Base-by-base conservation (phyloP, 2,113 vertebrate genomes). In the Dasyornis broadbenti region DNA sequence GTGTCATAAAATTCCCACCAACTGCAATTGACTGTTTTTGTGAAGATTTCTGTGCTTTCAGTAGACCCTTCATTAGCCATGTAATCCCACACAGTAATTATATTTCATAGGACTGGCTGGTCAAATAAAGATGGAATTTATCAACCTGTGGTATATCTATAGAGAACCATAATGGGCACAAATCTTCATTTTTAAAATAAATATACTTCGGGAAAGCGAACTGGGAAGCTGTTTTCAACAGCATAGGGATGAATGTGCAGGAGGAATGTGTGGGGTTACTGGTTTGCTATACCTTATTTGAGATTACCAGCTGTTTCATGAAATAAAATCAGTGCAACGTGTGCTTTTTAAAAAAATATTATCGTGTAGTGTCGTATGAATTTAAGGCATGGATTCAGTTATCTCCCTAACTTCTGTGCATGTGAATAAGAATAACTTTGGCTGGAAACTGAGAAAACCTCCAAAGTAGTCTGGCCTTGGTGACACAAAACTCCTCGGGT, bases 81-180 rank as follows among this genome's bases (percentile, higher is more conserved):
- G 9, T 92, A 96, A 92, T 95, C 92, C 60, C 40, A 61, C 27
- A 54, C 30, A 60, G 44, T 88, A 93, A 86, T 90, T 96, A 68
- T 75, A 75, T 93, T 94, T 95, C 72, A 68, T 90, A 21, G 94
- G 35, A 52, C 76, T 75, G 35, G 11, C 47, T 91, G 54, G 40
- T 95, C 57, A 87, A 82, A 79, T 95, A 95, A 89, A 59, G 66
- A 82, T 88, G 47, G 26, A 82, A 50, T 94, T 96, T 97, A 92
- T 81, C 82, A 86, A 92, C 76, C 15, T 56, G 27, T 63, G 73
- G 11, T 82, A 20, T 76, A 92, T 56, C 54, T 87, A 11, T 89
- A 66, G 69, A 82, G 73, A 95, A 84, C n/a, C 54, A 39, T 77
- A 35, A 66, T 3, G 27, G 61, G 54, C 31, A 86, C 3, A 2